Percentiles rank a stretch among this genome's conserved stretches.
Evolutionary conservation across 2,888 invertebrate genomes (phyloP).

Genomic region (Sarcophaga variegata): DNA sequence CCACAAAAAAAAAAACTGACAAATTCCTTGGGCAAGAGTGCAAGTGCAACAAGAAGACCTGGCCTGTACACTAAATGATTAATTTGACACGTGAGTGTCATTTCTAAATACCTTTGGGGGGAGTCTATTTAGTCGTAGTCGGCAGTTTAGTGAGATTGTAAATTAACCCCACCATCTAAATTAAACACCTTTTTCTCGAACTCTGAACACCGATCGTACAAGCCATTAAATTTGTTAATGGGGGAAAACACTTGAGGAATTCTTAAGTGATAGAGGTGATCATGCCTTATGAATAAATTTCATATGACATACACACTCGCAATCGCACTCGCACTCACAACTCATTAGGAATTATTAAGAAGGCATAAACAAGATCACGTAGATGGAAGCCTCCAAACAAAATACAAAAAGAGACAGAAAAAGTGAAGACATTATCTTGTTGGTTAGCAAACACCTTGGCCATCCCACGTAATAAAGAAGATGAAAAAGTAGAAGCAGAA

Average conservation of each 20-base stretch:
- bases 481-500: not conserved
- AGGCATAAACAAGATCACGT: slow-evolving; percentile 13
- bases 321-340: not conserved
- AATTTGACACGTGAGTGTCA: slow-evolving; percentile 77
- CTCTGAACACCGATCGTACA: slow-evolving; percentile 28
- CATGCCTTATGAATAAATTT: slow-evolving; percentile 40
- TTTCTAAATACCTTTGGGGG: slow-evolving; percentile 66
- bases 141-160: slow-evolving; percentile 43
- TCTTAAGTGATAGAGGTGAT: slow-evolving; percentile 1
- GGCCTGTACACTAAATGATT: slow-evolving; percentile 59
- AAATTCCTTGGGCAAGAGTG: not conserved
- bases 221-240: slow-evolving; percentile 53
- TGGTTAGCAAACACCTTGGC: slow-evolving; percentile 44
- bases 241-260: slow-evolving; percentile 33
- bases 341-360: slow-evolving; percentile 51
- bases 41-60: slow-evolving; percentile 23
- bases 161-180: slow-evolving; percentile 66
- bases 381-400: slow-evolving; percentile 23
- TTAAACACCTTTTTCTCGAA: slow-evolving; percentile 37
- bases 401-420: not conserved
- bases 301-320: slow-evolving; percentile 43
- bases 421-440: slow-evolving; percentile 30
- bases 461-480: not conserved
- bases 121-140: not conserved
- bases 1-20: slow-evolving; percentile 23